Conservation (phyloP, 2,888 invertebrate genomes). For the Acleris cristana region DNA sequence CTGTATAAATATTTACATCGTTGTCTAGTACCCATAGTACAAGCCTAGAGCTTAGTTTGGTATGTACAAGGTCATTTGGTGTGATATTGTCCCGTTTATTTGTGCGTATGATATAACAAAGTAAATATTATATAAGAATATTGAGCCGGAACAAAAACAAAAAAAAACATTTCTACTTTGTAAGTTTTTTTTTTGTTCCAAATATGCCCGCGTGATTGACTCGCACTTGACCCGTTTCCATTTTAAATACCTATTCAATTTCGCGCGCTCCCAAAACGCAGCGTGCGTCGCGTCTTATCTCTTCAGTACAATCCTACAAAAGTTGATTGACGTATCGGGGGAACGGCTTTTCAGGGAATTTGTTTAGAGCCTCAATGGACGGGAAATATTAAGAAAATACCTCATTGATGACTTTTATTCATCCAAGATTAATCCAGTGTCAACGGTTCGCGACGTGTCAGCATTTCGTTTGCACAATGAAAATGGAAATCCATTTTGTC, state of each 20-base stretch:
- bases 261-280: neutral
- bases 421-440: slow-evolving; percentile 50
- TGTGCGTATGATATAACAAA: too few species aligned
- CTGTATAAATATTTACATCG: too few species aligned
- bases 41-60: too few species aligned
- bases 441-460: slow-evolving; percentile 19
- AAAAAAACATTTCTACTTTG: too few species aligned
- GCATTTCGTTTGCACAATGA: slow-evolving; percentile 24
- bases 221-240: too few species aligned
- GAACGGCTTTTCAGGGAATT: slow-evolving; percentile 68
- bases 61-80: too few species aligned
- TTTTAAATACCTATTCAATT: neutral
- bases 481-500: slow-evolving; percentile 10
- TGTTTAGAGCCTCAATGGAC: slow-evolving; percentile 67
- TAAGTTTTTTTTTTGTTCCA: too few species aligned
- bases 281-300: slow-evolving; percentile 49
- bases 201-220: too few species aligned
- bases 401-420: slow-evolving; percentile 56
- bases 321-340: slow-evolving; percentile 71
- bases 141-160: too few species aligned
- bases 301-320: slow-evolving; percentile 66
- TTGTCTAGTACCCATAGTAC: too few species aligned
- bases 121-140: too few species aligned
- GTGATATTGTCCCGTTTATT: too few species aligned
- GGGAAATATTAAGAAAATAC: slow-evolving; percentile 64